Base-by-base conservation (phyloP, 2,888 invertebrate genomes). In the Cryptocephalus primarius region DNA sequence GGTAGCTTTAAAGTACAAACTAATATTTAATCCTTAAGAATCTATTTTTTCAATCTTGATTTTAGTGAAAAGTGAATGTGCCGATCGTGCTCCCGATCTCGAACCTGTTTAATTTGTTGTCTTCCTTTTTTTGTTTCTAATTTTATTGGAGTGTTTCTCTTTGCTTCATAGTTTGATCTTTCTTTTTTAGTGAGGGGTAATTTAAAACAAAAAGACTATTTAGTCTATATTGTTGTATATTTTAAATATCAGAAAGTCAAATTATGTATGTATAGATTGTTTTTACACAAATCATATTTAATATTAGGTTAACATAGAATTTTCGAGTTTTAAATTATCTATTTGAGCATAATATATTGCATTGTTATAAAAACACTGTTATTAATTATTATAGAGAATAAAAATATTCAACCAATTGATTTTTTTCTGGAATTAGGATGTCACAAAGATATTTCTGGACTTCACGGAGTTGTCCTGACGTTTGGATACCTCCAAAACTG, bases 311-410 rank as follows among this genome's bases (percentile, higher is more conserved):
- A 36, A 36, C 36, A 51, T 55, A 49, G 49, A 51, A 52, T 50
- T 52, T 55, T 54, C 48, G 54, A 55, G 50, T 36, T 11, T 36
- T 36, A 11, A 36, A 36, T 36, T 2, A 13, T 45, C 9, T 12
- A 32, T 31, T 58, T 56, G 48, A 60, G 56, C 54, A 48, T 55
- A 55, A 52, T 61, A 63, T 61, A 61, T 61, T 59, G 55, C 59
- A 61, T 61, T 62, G 62, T 62, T 63, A 22, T 22, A 22, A 22
- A 22, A 36, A 36, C 36, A 36, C 12, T 36, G 36, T 36, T 36
- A 36, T 36, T 36, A 12, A 36, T 11, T 36, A 36, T 36, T 36
- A 36, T 36, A 36, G n/a, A 36, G 12, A 11, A 11, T 36, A 36
- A 36, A 36, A 36, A 36, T 11, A 36, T 36, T 36, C 40, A n/a